These are phyloP conservation scores for Tenebrosternarchus preto DNA, from an alignment of 2,113 vertebrate genomes.

Conservation along the genomic window DNA sequence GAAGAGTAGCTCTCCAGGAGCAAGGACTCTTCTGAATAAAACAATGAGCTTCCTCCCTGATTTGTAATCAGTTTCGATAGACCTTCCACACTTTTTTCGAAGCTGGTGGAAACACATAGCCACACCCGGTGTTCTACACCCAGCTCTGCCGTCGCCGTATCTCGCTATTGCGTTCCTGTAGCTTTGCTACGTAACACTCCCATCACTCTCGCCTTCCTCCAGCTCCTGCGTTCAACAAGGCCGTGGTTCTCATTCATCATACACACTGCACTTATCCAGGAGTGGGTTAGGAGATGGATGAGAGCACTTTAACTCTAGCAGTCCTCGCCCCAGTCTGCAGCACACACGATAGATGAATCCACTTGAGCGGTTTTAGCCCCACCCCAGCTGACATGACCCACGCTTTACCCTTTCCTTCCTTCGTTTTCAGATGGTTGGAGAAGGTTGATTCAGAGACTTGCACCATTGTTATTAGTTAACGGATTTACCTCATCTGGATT, in stretches of 20 bases:
- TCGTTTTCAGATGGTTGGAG: background rate
- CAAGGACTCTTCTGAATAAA: conserved; percentile 13
- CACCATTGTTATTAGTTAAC: background rate
- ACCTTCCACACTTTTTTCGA: background rate
- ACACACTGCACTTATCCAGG: conserved; percentile 47
- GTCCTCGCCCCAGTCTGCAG: conserved; percentile 41
- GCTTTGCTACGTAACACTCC: conserved; percentile 30
- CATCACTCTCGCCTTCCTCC: conserved; percentile 46
- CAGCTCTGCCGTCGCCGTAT: background rate
- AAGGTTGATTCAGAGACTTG: conserved; percentile 1
- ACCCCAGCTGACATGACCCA: conserved; percentile 28
- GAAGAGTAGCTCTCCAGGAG: background rate
- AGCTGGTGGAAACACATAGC: conserved; percentile 5
- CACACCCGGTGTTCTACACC: background rate
- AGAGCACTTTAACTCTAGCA: conserved; percentile 51
- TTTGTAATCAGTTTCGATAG: conserved; percentile 15
- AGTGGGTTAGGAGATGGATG: conserved; percentile 53
- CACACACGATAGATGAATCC: conserved; percentile 51
- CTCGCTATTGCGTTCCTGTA: conserved; percentile 40
- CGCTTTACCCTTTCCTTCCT: background rate
- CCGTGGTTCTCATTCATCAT: conserved; percentile 57
- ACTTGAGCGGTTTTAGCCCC: conserved; percentile 45
- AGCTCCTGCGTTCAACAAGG: conserved; percentile 56
- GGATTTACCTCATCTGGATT: background rate
- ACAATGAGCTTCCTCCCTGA: background rate